Evolutionary conservation across 2,888 invertebrate species (phyloP), one percentile per base, ranked within the genome.

Genomic region (Esperia sulphurella): DNA sequence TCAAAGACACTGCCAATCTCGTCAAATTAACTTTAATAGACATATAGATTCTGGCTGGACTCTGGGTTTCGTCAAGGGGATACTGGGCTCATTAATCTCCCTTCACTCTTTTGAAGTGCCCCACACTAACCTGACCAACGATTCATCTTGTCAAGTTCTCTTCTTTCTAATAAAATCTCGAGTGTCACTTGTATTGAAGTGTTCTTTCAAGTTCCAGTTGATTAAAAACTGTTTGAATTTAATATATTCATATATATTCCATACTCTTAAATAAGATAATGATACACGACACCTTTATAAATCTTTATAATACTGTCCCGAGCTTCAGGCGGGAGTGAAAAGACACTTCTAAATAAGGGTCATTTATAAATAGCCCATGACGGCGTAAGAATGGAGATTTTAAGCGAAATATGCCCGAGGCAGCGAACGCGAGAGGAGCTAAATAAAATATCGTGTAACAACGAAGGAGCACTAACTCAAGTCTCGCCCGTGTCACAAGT

Each of bases 371-470:
- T 88, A 87, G 65, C 68, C 65, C 69, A 63, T 75, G 78, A 81
- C 81, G 74, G 61, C 63, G 62, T 69, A 73, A 78, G 80, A 76
- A 79, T 77, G 71, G 69, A 70, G 75, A 75, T 76, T 28, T 31
- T 7, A 14, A 80, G 77, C 74, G 70, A 71, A 72, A 65, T 57
- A 54, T 65, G 63, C 66, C 60, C 75, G 61, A 60, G n/a, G 13
- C 13, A 41, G 46, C 57, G 63, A 59, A 66, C 65, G 56, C 61
- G 63, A 59, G 68, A 69, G 72, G 67, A 76, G 71, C 66, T 75
- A 79, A 80, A 83, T 78, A 82, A 86, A 79, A 81, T 78, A 73
- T 79, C 70, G 71, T 78, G 79, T 79, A 84, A 85, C 83, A 85
- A 79, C 76, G 79, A 79, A 21, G 21, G 81, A 75, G 71, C 71